phyloP scores from a whole-genome alignment of 2,113 vertebrate species.

The Bucco capensis region DNA sequence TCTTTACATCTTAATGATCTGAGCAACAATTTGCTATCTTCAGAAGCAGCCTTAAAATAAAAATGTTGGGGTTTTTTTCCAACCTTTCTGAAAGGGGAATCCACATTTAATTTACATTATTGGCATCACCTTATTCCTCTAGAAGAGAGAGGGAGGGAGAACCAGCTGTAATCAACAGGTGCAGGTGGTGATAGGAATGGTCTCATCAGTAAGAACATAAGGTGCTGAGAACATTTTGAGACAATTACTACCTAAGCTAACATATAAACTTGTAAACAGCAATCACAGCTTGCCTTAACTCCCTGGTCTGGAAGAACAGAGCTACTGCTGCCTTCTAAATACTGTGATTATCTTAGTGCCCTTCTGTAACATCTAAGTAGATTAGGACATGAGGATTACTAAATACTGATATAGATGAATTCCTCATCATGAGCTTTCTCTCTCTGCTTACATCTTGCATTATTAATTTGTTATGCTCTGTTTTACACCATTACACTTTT shows the following conservation, averaged over 20 bases:
- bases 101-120: background rate
- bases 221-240: background rate
- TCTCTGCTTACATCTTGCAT: background rate
- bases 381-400: background rate
- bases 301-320: background rate
- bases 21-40: background rate
- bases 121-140: background rate
- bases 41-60: background rate
- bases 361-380: background rate
- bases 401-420: background rate
- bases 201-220: background rate
- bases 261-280: background rate
- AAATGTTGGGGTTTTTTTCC: rapidly evolving
- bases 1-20: background rate
- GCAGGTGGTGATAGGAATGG: background rate
- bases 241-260: background rate
- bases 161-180: background rate
- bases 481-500: background rate
- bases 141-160: background rate
- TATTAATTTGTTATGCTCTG: background rate
- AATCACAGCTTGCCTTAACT: background rate
- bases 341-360: background rate
- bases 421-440: background rate
- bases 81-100: background rate
- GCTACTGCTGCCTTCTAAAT: background rate